Base-by-base conservation (phyloP, 1,140 invertebrate species). In the Penaeus chinensis region DNA sequence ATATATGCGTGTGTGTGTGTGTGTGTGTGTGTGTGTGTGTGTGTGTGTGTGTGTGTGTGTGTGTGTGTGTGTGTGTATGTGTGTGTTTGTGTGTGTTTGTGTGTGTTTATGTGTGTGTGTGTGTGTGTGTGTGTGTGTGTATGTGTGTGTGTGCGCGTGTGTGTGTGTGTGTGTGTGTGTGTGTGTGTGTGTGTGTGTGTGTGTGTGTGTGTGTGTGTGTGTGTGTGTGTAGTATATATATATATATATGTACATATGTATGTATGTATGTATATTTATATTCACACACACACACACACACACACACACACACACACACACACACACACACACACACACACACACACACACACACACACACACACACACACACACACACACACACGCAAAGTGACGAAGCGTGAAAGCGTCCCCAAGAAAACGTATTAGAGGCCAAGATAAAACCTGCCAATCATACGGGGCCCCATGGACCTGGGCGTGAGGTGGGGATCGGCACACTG, bases 241-340 rank as follows among this genome's bases (percentile, higher is more conserved):
- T 74, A 74, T 74, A 74, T 27, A 74, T 74, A 74, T 74, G 11
- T 74, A 74, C 32, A 74, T 74, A 74, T 74, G 3, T 74, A 3
- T 74, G 32, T 74, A 32, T 74, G 3, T 32, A 74, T 74, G 32
- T 74, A 74, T 74, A 74, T 32, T 37, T 74, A 74, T 32, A 74
- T 74, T 3, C n/a, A 74, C 27, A 74, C n/a, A 74, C n/a, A 32
- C 24, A 32, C 4, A 32, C n/a, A 20, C 5, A 37, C n/a, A 69
- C 10, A 69, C 10, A 22, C 10, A 69, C 10, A 69, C 10, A 69
- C 10, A 69, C 7, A 37, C 5, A 74, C 5, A 7, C 16, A 74
- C 8, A 8, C n/a, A 37, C 5, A 37, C n/a, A 69, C 0, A n/a
- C 10, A n/a, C 10, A 69, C 22, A 69, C 10, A 69, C 10, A 69